Evolutionary conservation across 2,888 invertebrate genomes (phyloP).

Genomic region (Pristionchus mayeri): DNA sequence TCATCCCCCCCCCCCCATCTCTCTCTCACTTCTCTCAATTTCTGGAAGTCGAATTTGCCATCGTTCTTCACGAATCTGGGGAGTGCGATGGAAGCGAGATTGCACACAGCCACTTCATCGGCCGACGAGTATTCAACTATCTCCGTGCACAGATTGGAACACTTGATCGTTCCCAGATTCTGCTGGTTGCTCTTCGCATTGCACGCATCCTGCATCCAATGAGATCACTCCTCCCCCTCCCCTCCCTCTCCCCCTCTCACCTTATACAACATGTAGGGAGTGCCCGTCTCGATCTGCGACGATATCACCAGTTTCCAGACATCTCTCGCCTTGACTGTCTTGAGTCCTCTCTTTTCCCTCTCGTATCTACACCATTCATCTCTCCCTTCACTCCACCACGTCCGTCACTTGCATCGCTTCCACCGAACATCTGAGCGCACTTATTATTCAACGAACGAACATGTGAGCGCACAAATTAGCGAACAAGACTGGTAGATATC

Average conservation of each 20-base stretch:
- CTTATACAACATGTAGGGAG: slow-evolving; percentile 87
- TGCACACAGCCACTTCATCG: slow-evolving; percentile 89
- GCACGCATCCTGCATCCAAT: slow-evolving; percentile 84
- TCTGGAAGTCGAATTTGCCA: slow-evolving; percentile 87
- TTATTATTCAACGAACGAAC: too few species aligned
- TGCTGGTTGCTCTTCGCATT: slow-evolving; percentile 97
- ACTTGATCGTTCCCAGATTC: slow-evolving; percentile 97
- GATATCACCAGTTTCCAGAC: slow-evolving; percentile 95
- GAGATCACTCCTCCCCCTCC: not conserved
- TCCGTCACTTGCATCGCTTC: not conserved
- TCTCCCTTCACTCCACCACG: not conserved
- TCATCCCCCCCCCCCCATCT: not conserved
- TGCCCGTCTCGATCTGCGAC: slow-evolving; percentile 90
- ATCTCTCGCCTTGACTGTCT: slow-evolving; percentile 84
- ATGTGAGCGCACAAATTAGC: too few species aligned
- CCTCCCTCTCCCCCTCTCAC: slow-evolving; percentile 25
- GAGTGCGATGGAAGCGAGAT: slow-evolving; percentile 95
- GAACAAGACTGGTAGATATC: too few species aligned
- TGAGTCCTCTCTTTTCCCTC: slow-evolving; percentile 75
- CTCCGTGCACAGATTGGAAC: slow-evolving; percentile 97
- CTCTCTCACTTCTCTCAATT: slow-evolving; percentile 84
- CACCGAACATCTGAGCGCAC: too few species aligned
- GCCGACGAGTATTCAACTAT: slow-evolving; percentile 88
- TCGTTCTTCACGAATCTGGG: slow-evolving; percentile 89
- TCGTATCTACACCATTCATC: slow-evolving; percentile 69